Base-by-base conservation (phyloP, 2,797 vertebrate genomes). In the Ara ararauna region DNA sequence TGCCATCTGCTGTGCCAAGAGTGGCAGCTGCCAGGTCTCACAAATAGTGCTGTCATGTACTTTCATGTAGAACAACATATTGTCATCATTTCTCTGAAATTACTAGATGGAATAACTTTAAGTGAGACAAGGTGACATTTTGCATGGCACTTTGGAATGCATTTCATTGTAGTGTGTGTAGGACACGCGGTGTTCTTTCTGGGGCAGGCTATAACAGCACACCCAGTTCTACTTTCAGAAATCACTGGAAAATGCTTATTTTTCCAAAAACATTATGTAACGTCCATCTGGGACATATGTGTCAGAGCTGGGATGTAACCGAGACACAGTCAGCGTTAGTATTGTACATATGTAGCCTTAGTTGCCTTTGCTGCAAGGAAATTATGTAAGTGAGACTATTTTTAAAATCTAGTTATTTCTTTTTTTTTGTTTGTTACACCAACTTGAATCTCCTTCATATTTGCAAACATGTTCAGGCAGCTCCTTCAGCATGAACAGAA, bases 21-120 rank as follows among this genome's bases (percentile, higher is more conserved):
- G 79, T 95, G 96, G 93, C 97, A 97, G 97, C 96, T 97, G 97
- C 97, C 97, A 77, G 94, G 93, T 96, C 96, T 95, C 87, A 95
- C 97, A 97, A 96, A 97, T 93, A 89, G 95, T 56, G 50, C 89
- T 40, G 93, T 93, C 94, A 84, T 93, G 91, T 90, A 87, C 94
- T 96, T 97, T 77, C 80, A 42, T 86, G 93, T 83, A 91, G 83
- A 97, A 90, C 90, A 97, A 89, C 74, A 91, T 95, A 93, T 84
- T 86, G 40, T 85, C 89, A 56, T 97, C 62, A 97, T 96, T 97
- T 95, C 96, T 91, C 79, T 85, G 95, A 51, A 90, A 77, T 96
- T 94, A 94, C 93, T 82, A 77, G 94, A 87, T 82, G 71, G 86
- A 96, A 93, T 93, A 94, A 94, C 87, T 95, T 94, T 17, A 86